Evolutionary conservation across 2,888 invertebrate species (phyloP).

Genomic region (Tachina fera): DNA sequence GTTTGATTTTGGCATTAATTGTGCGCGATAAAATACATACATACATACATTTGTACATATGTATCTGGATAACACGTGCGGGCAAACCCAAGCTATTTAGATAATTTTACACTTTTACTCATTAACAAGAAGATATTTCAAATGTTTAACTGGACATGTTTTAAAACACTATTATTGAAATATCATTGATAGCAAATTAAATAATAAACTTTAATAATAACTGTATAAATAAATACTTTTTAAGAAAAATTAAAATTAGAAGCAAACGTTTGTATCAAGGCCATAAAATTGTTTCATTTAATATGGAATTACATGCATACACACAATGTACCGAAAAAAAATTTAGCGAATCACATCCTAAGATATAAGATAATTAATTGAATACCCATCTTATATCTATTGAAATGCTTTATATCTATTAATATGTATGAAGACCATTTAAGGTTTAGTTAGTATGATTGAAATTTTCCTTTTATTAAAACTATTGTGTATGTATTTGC

Average conservation of each 20-base stretch:
- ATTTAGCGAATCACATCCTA: too few relatives aligned
- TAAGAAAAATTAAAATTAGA: not conserved
- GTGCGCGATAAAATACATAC: constrained; percentile 31
- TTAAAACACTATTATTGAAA: not conserved
- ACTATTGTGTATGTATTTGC: too few relatives aligned
- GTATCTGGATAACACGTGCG: not conserved
- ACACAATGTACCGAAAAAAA: too few relatives aligned
- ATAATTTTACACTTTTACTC: constrained; percentile 47
- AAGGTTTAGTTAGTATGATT: too few relatives aligned
- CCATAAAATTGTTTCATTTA: too few relatives aligned
- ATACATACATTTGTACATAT: not conserved
- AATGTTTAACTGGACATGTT: not conserved
- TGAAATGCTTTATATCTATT: too few relatives aligned
- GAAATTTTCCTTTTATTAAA: too few relatives aligned
- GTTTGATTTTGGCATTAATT: constrained; percentile 51
- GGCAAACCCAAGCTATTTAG: constrained; percentile 10
- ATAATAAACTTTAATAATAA: not conserved
- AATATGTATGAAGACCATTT: too few relatives aligned
- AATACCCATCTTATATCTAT: too few relatives aligned
- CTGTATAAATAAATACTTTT: not conserved
- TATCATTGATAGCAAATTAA: not conserved
- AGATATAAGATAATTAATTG: too few relatives aligned
- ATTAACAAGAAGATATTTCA: constrained; percentile 4
- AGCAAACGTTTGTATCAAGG: too few relatives aligned
- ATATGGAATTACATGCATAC: too few relatives aligned